These are phyloP conservation scores for Hymenochirus boettgeri DNA, from an alignment of 2,113 vertebrate species.

Conservation along the genomic window DNA sequence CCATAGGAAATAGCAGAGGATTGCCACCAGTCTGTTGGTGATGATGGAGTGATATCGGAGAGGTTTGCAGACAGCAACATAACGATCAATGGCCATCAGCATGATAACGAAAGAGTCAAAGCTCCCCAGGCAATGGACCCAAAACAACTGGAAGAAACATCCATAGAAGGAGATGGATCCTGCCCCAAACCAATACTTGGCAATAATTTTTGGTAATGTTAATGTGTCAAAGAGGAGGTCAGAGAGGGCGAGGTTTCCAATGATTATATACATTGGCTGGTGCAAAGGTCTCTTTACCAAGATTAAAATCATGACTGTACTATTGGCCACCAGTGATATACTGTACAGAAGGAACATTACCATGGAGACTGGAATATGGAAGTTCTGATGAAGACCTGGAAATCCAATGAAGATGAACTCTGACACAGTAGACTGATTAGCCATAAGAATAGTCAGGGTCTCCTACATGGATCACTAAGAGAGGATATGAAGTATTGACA, in stretches of 20 bases:
- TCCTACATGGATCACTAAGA: too few relatives aligned
- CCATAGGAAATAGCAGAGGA: neutral
- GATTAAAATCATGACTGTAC: constrained; percentile 13
- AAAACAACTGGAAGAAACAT: constrained; percentile 53
- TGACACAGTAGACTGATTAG: neutral
- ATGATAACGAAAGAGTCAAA: constrained; percentile 47
- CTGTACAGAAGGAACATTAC: constrained; percentile 15
- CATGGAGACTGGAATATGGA: neutral
- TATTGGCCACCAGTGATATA: constrained; percentile 14
- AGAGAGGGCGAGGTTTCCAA: constrained; percentile 47
- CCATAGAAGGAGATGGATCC: constrained; percentile 46
- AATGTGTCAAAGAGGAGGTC: constrained; percentile 48
- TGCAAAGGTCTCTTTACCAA: constrained; percentile 1
- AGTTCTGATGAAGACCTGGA: constrained; percentile 5
- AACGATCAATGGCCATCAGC: constrained; percentile 52
- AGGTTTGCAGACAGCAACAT: constrained; percentile 49
- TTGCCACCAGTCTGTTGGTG: neutral
- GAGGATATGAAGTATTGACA: too few relatives aligned
- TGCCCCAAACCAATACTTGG: constrained; percentile 39
- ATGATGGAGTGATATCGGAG: constrained; percentile 43
- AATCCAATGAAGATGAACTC: constrained; percentile 29
- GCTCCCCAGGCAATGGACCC: constrained; percentile 47
- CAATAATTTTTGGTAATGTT: constrained; percentile 52
- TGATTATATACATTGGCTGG: constrained; percentile 48
- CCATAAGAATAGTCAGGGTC: neutral